Base-by-base conservation (phyloP, 2,888 invertebrate species). In the Thelaira solivaga region DNA sequence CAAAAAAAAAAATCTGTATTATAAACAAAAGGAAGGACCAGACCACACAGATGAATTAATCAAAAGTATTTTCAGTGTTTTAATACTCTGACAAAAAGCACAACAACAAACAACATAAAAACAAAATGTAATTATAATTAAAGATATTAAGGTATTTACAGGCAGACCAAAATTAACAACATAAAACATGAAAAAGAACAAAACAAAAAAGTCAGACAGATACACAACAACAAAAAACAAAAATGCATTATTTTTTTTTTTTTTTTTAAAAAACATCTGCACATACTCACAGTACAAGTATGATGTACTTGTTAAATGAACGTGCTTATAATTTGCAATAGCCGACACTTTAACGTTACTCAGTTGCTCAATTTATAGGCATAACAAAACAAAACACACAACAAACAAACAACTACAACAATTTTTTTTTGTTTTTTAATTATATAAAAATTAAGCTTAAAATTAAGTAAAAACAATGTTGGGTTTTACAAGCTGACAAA, bases 321-420 rank as follows among this genome's bases (percentile, higher is more conserved):
- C 74, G 69, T 71, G 78, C 74, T 74, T 78, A 78, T 74, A 78
- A 74, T 78, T 78, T 74, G 78, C 78, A 71, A 74, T 74, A 59
- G 55, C 65, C 62, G 53, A 78, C 74, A 71, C 69, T 78, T 62
- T 36, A 65, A 43, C 39, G n/a, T 4, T 20, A 65, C 51, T 41
- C 22, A 41, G 36, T 3, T 16, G 22, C 53, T 22, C 10, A 20
- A 55, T 16, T 20, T 24, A 41, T 39, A 49, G 47, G 41, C 62
- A 55, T 41, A 57, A 67, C 49, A 36, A 57, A 49, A 51, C 1
- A 55, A 29, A 18, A 13, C 10, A 65, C 1, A 55, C 39, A 18
- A 13, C 10, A 65, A 39, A 8, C 2, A 34, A 64, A 57, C 36
- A 59, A 51, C 31, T 26, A 41, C 22, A 55, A n/a, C n/a, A n/a